phyloP scores from a whole-genome alignment of 2,113 vertebrate species.

The Mesocricetus auratus region DNA sequence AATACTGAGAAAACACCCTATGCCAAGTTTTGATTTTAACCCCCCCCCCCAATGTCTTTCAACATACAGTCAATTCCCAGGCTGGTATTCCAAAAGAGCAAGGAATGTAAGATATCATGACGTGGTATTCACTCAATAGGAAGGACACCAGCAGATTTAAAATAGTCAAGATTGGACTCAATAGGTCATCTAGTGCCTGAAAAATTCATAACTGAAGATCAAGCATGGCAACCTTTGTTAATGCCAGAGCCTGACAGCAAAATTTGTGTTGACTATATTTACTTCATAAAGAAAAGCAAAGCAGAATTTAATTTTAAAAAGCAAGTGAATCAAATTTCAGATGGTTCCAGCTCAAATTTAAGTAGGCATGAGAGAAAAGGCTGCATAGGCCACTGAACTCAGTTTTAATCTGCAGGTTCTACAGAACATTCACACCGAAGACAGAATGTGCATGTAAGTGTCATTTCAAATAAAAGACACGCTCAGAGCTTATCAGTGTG shows the following conservation, averaged over 20 bases:
- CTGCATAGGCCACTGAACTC: neutral
- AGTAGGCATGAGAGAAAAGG: neutral
- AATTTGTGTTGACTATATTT: conserved; percentile 1
- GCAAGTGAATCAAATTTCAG: neutral
- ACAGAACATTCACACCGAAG: conserved; percentile 23
- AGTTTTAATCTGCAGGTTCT: neutral
- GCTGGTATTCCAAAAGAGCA: neutral
- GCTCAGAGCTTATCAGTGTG: neutral
- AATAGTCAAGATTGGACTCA: neutral
- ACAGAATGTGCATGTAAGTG: neutral
- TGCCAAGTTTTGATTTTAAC: neutral
- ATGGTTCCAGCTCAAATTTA: neutral
- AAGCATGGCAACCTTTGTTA: neutral
- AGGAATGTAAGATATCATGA: neutral
- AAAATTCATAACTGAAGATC: conserved; percentile 22
- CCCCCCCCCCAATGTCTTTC: neutral
- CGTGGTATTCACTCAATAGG: neutral
- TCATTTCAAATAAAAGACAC: neutral
- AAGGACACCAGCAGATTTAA: neutral
- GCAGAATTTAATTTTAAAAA: conserved; percentile 29
- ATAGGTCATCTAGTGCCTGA: neutral
- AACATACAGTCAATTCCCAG: neutral
- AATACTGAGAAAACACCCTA: neutral
- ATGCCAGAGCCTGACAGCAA: neutral
- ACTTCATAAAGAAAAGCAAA: conserved; percentile 39